Evolutionary conservation across 1,140 invertebrate species (phyloP), one percentile per base, ranked within the genome.

Genomic region (Riptortus pedestris): DNA sequence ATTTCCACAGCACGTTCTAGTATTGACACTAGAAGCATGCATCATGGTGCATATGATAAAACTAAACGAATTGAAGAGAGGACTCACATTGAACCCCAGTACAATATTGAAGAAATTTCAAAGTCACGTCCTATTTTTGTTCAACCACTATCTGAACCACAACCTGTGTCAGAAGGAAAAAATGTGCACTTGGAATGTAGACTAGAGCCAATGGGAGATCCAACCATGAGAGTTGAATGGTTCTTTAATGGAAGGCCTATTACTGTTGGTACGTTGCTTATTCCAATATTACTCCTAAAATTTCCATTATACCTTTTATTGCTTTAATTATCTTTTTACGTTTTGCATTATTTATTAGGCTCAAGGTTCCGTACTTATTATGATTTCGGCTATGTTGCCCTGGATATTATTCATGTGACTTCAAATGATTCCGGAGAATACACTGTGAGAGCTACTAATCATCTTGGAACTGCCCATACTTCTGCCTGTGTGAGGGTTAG

Each of bases 211-310:
- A 92, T 93, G 85, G 90, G 89, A 26, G 93, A 96, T 77, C 91
- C 91, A n/a, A 92, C 90, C 0, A 93, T 96, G 89, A 81, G 87
- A 71, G 90, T 96, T 2, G 93, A 96, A 78, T 96, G 93, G 93
- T 94, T 88, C 78, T 88, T 91, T 66, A 95, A 96, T 76, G 93
- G 91, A 28, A 82, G 83, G 69, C 84, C 89, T 11, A 82, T 93
- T 0, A 91, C 89, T 9, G 87, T 93, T 62, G 89, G 89, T 75
- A 69, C 72, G 69, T 68, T 47, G 29, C 20, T 29, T 47, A n/a
- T 58, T 24, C 26, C 51, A 55, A 55, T 2, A 20, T 24, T 55
- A 4, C 22, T 20, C 24, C 24, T 55, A 2, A 55, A 22, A 2
- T n/a, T 45, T 3, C 14, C 11, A n/a, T n/a, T n/a, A n/a, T n/a